Conservation (phyloP, 2,888 invertebrate species). For the Limnephilus auricula region DNA sequence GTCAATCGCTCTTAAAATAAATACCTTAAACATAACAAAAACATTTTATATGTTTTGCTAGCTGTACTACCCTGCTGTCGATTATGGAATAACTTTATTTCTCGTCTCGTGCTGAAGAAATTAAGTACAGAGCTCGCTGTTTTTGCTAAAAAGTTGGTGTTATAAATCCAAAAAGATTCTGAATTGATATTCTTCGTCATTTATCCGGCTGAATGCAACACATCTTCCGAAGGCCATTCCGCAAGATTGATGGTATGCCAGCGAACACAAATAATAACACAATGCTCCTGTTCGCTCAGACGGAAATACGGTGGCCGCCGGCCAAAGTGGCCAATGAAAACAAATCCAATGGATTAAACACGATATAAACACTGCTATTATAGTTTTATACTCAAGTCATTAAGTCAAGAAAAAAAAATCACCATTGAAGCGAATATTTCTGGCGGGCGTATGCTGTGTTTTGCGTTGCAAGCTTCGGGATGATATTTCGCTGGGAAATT, state of each 20-base stretch:
- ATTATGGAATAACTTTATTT: no score
- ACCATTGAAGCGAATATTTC: constrained; percentile 20
- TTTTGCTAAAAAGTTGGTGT: neutral
- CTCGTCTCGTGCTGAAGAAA: neutral
- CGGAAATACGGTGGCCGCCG: constrained; percentile 34
- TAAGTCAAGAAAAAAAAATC: constrained; percentile 53
- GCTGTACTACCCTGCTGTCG: no score
- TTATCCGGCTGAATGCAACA: neutral
- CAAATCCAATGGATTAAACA: constrained; percentile 58
- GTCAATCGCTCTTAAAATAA: no score
- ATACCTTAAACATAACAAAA: no score
- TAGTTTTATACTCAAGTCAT: constrained; percentile 39
- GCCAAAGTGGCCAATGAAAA: constrained; percentile 58
- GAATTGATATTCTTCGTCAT: neutral
- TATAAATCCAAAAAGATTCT: neutral
- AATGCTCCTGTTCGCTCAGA: neutral
- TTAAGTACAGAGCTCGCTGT: neutral
- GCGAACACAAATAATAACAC: neutral
- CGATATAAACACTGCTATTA: constrained; percentile 47
- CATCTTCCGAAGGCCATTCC: neutral
- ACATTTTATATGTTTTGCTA: no score
- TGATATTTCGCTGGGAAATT: constrained; percentile 16
- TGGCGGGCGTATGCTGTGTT: constrained; percentile 30
- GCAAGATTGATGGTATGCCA: constrained; percentile 4
- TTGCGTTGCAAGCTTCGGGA: neutral